phyloP scores from a whole-genome alignment of 2,888 invertebrate genomes.

The Carcina quercana region DNA sequence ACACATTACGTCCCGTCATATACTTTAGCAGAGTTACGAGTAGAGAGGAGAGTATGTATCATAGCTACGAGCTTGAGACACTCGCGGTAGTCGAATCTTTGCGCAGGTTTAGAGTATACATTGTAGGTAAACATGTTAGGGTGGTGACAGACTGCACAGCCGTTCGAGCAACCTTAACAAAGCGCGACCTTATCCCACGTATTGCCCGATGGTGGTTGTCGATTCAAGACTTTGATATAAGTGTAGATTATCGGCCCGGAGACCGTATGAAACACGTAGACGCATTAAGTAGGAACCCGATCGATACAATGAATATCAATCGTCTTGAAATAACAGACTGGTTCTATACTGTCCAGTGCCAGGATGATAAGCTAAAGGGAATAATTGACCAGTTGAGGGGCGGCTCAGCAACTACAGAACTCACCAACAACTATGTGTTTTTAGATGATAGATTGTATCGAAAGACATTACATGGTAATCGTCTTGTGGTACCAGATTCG shows the following conservation, averaged over 20 bases:
- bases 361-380: slow-evolving; percentile 14
- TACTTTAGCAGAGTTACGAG: slow-evolving; percentile 2
- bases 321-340: slow-evolving; percentile 14
- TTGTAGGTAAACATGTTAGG: slow-evolving; percentile 1
- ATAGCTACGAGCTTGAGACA: slow-evolving; percentile 3
- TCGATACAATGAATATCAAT: slow-evolving; percentile 9
- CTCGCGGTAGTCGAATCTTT: slow-evolving; percentile 1
- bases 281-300: neutral
- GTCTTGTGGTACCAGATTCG: slow-evolving; percentile 24
- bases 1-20: neutral
- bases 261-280: neutral
- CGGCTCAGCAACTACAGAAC: slow-evolving; percentile 7
- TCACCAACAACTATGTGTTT: slow-evolving; percentile 16
- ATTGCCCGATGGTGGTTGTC: slow-evolving; percentile 12
- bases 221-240: slow-evolving; percentile 4
- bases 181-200: slow-evolving; percentile 9
- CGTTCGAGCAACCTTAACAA: slow-evolving; percentile 5
- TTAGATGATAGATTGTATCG: slow-evolving; percentile 17
- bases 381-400: slow-evolving; percentile 14
- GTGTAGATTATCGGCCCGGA: neutral
- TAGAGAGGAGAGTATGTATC: neutral
- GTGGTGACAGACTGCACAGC: slow-evolving; percentile 5
- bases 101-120: neutral
- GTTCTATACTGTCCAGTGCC: slow-evolving; percentile 19
- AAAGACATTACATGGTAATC: slow-evolving; percentile 19